Percentiles rank a stretch among this genome's conserved stretches.
Evolutionary conservation across 2,113 vertebrate genomes (phyloP).

Genomic region (pig (Sus scrofa)): T2T-Sscrofa CM000820.6:18219501-18220000

Average conservation of each 20-base stretch:
- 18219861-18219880: too few relatives aligned
- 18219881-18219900: too few relatives aligned
- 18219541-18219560: not conserved
- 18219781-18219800: too few relatives aligned
- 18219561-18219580: constrained; percentile 28
- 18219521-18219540: constrained; percentile 29
- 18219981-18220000: too few relatives aligned
- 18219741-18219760: not conserved
- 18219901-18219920: too few relatives aligned
- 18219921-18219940: too few relatives aligned
- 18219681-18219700: constrained; percentile 26
- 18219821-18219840: too few relatives aligned
- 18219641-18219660: not conserved
- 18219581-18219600: not conserved
- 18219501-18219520: not conserved
- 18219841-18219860: too few relatives aligned
- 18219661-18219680: constrained; percentile 11
- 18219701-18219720: not conserved
- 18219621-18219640: not conserved
- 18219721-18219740: not conserved
- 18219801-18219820: too few relatives aligned
- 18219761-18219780: too few relatives aligned
- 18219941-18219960: too few relatives aligned
- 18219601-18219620: constrained; percentile 23
- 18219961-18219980: too few relatives aligned